Evolutionary conservation across 2,113 vertebrate genomes (phyloP).

Genomic region (Pomatorhinus ruficollis): DNA sequence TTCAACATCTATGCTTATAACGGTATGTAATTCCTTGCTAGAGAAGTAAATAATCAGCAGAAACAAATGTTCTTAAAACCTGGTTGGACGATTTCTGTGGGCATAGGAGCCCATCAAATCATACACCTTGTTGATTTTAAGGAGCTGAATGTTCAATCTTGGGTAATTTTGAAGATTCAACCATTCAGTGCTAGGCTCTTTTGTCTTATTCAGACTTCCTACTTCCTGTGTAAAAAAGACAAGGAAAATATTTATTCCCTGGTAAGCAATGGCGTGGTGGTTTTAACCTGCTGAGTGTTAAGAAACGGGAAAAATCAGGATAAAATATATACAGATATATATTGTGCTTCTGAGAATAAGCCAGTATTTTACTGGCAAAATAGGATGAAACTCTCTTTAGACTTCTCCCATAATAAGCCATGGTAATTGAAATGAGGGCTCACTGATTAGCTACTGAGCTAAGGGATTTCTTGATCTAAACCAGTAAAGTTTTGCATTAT

Average conservation of each 20-base stretch:
- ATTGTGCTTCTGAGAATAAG: not conserved
- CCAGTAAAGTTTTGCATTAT: not conserved
- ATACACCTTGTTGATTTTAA: not conserved
- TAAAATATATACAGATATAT: not conserved
- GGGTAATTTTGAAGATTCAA: not conserved
- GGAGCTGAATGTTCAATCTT: not conserved
- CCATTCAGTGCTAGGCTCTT: not conserved
- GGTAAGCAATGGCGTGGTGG: not conserved
- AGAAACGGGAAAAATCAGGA: not conserved
- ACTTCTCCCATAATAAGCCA: not conserved
- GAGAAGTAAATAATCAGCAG: not conserved
- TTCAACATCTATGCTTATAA: rapidly evolving
- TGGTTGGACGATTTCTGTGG: not conserved
- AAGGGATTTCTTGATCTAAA: not conserved
- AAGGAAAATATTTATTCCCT: not conserved
- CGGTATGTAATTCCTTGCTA: not conserved
- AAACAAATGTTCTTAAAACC: not conserved
- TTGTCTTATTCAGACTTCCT: not conserved
- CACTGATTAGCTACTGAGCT: not conserved
- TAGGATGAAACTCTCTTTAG: not conserved
- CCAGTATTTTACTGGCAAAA: not conserved
- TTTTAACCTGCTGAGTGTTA: not conserved
- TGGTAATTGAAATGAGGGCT: not conserved
- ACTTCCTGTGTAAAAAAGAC: not conserved
- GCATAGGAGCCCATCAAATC: not conserved